phyloP scores from a whole-genome alignment of 2,888 invertebrate genomes.

The Leptogaster cylindrica region DNA sequence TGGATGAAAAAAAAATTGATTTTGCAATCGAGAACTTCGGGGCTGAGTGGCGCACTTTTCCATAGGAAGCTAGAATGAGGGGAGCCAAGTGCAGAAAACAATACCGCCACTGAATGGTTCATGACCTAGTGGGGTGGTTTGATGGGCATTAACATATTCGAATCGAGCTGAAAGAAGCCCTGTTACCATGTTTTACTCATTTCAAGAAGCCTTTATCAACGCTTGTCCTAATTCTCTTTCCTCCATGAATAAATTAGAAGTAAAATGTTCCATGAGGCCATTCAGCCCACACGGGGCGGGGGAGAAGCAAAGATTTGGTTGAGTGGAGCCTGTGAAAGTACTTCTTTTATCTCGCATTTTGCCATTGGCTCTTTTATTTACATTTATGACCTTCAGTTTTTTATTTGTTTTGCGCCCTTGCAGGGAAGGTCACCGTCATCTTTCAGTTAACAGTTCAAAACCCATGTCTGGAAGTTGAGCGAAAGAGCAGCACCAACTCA shows the following conservation, averaged over 20 bases:
- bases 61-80: no score
- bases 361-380: constrained; percentile 16
- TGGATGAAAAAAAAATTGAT: no score
- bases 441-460: no score
- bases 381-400: constrained; percentile 24
- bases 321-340: neutral
- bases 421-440: neutral
- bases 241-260: constrained; percentile 8
- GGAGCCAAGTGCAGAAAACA: no score
- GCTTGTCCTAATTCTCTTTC: constrained; percentile 1
- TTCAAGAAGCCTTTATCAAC: constrained; percentile 1
- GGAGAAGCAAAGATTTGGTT: neutral
- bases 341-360: neutral
- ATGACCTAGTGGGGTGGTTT: no score
- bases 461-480: no score
- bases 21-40: no score
- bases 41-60: no score
- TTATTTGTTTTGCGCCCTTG: constrained; percentile 2
- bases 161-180: neutral
- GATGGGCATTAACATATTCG: no score
- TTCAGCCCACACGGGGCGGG: neutral
- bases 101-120: no score
- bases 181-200: constrained; percentile 10
- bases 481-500: no score
- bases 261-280: neutral